Percentiles rank a stretch among this genome's conserved stretches.
Conservation (phyloP, 2,888 invertebrate species). For the Melolontha melolontha region DNA sequence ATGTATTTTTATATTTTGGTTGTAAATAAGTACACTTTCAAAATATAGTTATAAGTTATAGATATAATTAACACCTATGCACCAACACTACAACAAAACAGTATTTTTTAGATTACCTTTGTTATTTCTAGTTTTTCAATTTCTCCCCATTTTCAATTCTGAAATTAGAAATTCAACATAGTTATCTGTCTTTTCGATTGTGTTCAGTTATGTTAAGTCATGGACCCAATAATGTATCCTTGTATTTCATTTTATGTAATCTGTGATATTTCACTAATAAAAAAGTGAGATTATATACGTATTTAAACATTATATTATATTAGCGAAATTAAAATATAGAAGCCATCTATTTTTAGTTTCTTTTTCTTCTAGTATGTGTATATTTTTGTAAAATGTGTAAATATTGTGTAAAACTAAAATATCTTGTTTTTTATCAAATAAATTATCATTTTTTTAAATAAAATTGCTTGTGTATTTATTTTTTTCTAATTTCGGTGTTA, state of each 20-base stretch:
- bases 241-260: conserved; percentile 24
- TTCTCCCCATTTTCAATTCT: conserved; percentile 5
- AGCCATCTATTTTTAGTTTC: conserved; percentile 23
- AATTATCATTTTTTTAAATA: conserved; percentile 40
- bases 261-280: conserved; percentile 32
- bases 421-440: conserved; percentile 37
- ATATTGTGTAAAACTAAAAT: conserved; percentile 39
- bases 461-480: conserved; percentile 39
- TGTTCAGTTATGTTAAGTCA: conserved; percentile 11
- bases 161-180: not conserved
- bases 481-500: conserved; percentile 9
- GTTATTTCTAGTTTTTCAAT: conserved; percentile 3
- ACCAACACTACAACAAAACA: conserved; percentile 32
- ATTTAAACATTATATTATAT: conserved; percentile 8
- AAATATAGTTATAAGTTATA: no score
- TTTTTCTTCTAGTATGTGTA: conserved; percentile 28
- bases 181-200: not conserved
- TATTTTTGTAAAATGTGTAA: conserved; percentile 41
- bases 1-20: no score
- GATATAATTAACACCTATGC: conserved; percentile 3
- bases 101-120: conserved; percentile 19
- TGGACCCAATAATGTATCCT: conserved; percentile 3
- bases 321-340: conserved; percentile 7
- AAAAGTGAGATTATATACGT: conserved; percentile 2
- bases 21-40: no score